These are phyloP conservation scores for Campylorhamphus procurvoides DNA, from an alignment of 2,113 vertebrate genomes.

Conservation along the genomic window DNA sequence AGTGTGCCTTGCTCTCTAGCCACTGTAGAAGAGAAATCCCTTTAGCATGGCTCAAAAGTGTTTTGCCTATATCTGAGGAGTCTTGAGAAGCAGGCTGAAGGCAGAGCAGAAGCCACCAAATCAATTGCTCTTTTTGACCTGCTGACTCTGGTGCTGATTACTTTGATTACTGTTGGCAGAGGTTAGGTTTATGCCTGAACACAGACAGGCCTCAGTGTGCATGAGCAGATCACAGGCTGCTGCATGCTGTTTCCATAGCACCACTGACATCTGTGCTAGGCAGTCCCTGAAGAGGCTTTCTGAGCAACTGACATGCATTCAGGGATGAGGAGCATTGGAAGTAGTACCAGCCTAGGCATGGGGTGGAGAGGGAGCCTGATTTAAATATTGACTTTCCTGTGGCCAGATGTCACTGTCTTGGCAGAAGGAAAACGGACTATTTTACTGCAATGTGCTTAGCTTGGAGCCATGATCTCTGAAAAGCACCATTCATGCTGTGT, in stretches of 20 bases:
- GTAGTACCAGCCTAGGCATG: neutral
- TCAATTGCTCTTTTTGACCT: neutral
- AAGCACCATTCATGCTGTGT: neutral
- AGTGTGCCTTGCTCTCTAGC: neutral
- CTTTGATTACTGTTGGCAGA: neutral
- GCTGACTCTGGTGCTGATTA: neutral
- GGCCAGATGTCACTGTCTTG: neutral
- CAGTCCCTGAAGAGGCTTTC: neutral
- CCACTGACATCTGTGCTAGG: neutral
- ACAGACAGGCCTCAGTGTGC: neutral
- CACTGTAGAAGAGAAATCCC: neutral
- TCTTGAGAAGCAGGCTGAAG: neutral
- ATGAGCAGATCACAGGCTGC: accelerated
- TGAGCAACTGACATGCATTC: neutral
- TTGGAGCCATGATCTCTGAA: neutral
- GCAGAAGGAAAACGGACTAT: neutral
- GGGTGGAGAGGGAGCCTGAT: neutral
- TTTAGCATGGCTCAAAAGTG: neutral
- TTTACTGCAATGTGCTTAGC: neutral
- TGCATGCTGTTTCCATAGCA: slow-evolving; percentile 14
- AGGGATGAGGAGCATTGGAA: neutral
- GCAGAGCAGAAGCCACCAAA: neutral
- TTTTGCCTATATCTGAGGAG: neutral
- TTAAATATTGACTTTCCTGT: neutral
- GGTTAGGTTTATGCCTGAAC: neutral